These are phyloP conservation scores for Cryptoblepharus egeriae DNA, from an alignment of 2,797 vertebrate genomes.

Conservation along the genomic window DNA sequence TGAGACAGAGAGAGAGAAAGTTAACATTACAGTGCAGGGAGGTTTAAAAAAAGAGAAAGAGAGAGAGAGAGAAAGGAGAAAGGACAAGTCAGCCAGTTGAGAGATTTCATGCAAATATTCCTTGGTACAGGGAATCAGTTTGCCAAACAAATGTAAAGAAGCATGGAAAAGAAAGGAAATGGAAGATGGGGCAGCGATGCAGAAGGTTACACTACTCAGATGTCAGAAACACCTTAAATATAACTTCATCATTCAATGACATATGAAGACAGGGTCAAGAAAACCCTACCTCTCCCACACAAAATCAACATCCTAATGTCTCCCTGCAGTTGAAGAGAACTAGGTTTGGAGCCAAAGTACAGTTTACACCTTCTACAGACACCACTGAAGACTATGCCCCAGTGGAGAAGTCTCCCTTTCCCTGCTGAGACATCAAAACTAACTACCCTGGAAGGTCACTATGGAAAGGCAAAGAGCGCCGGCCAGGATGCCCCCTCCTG, in stretches of 20 bases:
- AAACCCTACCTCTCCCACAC: neutral
- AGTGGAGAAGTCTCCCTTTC: conserved; percentile 50
- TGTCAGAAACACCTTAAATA: conserved; percentile 64
- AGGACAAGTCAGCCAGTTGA: conserved; percentile 62
- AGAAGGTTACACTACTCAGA: conserved; percentile 76
- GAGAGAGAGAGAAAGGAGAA: conserved; percentile 44
- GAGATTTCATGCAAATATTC: conserved; percentile 58
- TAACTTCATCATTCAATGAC: conserved; percentile 55
- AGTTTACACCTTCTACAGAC: neutral
- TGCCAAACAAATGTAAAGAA: conserved; percentile 80
- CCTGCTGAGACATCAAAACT: neutral
- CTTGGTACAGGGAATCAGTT: conserved; percentile 77
- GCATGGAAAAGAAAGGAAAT: conserved; percentile 51
- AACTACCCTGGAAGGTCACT: conserved; percentile 42
- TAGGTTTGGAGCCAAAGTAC: neutral
- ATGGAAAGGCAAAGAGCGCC: neutral
- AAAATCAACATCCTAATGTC: neutral
- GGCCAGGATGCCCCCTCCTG: neutral
- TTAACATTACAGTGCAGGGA: conserved; percentile 13
- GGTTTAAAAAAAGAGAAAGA: conserved; percentile 30
- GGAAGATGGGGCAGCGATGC: conserved; percentile 58
- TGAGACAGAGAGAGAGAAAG: conserved; percentile 64
- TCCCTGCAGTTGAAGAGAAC: neutral
- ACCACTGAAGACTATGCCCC: neutral
- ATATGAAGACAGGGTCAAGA: conserved; percentile 48